Percentiles rank a stretch among this genome's conserved stretches.
Conservation (phyloP, 2,113 vertebrate species). For the Odontesthes bonariensis region DNA sequence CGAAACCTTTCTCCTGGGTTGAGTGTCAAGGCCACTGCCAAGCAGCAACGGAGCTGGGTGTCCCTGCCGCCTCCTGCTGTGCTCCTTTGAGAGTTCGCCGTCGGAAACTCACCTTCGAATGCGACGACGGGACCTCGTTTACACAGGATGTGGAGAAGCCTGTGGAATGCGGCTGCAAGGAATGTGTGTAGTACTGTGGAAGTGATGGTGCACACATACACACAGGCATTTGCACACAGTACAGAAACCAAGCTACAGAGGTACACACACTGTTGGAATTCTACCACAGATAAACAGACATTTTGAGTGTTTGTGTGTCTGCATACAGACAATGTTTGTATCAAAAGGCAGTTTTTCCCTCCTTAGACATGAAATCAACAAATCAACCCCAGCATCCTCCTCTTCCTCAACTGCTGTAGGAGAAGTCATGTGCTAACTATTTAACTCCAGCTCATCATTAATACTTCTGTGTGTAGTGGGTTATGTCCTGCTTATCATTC, state of each 20-base stretch:
- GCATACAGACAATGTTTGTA: constrained; percentile 71
- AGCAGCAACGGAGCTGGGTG: background rate
- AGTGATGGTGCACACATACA: constrained; percentile 1
- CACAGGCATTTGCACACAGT: constrained; percentile 16
- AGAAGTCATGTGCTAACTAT: constrained; percentile 29
- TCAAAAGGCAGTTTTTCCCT: constrained; percentile 74
- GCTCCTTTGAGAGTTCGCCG: constrained; percentile 87
- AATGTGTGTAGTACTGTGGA: constrained; percentile 84
- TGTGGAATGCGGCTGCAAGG: constrained; percentile 93
- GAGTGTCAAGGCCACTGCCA: constrained; percentile 89
- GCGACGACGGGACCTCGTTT: constrained; percentile 93
- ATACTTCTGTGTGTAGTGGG: background rate
- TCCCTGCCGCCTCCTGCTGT: constrained; percentile 79
- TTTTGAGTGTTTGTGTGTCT: constrained; percentile 65
- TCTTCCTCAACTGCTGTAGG: constrained; percentile 37
- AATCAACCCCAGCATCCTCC: constrained; percentile 50
- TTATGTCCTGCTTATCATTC: background rate
- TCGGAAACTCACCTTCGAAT: constrained; percentile 91
- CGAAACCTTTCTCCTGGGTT: constrained; percentile 92
- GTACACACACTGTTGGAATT: constrained; percentile 52
- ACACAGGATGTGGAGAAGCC: constrained; percentile 96
- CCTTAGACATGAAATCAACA: constrained; percentile 59
- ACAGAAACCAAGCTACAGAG: constrained; percentile 31
- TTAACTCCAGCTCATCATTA: constrained; percentile 28
- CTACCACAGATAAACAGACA: constrained; percentile 56